phyloP scores from a whole-genome alignment of 2,888 invertebrate species.

The Bellardia pandia region DNA sequence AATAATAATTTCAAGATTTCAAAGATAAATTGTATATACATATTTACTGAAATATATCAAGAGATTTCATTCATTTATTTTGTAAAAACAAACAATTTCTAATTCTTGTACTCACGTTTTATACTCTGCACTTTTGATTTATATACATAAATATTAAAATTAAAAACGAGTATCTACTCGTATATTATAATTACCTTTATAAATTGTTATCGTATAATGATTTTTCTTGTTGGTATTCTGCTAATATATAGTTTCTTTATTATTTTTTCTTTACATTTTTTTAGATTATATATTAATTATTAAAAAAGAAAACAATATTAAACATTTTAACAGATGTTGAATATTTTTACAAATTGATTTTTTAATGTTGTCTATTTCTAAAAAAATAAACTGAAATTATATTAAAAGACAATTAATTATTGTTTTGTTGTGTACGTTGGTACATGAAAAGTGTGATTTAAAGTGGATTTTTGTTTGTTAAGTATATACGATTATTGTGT shows the following conservation, averaged over 20 bases:
- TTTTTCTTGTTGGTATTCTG: slow-evolving; percentile 29
- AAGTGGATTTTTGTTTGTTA: neutral
- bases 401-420: neutral
- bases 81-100: slow-evolving; percentile 1
- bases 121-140: slow-evolving; percentile 1
- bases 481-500: too few relatives aligned
- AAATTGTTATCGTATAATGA: slow-evolving; percentile 7
- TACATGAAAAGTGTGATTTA: too few relatives aligned
- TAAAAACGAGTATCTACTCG: neutral
- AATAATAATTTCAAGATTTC: neutral
- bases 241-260: slow-evolving; percentile 35
- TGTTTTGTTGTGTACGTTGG: neutral
- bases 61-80: slow-evolving; percentile 11
- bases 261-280: slow-evolving; percentile 30
- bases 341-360: slow-evolving; percentile 61
- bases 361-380: slow-evolving; percentile 65
- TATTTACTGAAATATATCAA: neutral
- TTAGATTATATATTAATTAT: slow-evolving; percentile 33
- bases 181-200: slow-evolving; percentile 8
- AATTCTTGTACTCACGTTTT: neutral
- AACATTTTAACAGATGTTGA: slow-evolving; percentile 46
- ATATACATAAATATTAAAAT: slow-evolving; percentile 1
- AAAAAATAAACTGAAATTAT: slow-evolving; percentile 23
- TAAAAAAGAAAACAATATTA: slow-evolving; percentile 31
- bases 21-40: slow-evolving; percentile 11